Percentiles rank a stretch among this genome's conserved stretches.
phyloP scores from a whole-genome alignment of 2,888 invertebrate genomes.

The Andricus quercusramuli region DNA sequence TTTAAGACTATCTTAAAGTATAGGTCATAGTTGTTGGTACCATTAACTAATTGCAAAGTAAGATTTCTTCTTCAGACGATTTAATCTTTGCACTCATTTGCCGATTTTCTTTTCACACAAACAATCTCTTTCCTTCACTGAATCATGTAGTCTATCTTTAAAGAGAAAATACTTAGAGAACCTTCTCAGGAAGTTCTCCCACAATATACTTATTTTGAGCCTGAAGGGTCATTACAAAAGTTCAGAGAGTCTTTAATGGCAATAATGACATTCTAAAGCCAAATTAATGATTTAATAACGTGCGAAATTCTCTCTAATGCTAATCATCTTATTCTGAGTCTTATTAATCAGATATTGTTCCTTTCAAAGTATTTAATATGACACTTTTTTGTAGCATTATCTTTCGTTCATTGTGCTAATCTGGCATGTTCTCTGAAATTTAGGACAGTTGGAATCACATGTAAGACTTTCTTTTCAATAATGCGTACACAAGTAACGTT shows the following conservation, averaged over 20 bases:
- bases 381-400: not conserved
- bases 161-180: slow-evolving; percentile 5
- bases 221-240: not conserved
- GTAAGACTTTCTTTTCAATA: slow-evolving; percentile 24
- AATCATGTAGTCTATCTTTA: slow-evolving; percentile 2
- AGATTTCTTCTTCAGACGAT: not conserved
- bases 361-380: not conserved
- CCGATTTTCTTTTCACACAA: not conserved
- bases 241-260: not conserved
- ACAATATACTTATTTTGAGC: slow-evolving; percentile 3
- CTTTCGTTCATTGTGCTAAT: not conserved
- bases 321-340: not conserved
- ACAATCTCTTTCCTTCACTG: not conserved
- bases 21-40: not conserved
- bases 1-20: not conserved
- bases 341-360: not conserved
- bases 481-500: slow-evolving; percentile 28
- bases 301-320: not conserved
- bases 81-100: not conserved
- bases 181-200: slow-evolving; percentile 9
- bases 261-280: not conserved
- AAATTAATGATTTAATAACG: slow-evolving; percentile 7
- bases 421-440: slow-evolving; percentile 1
- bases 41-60: not conserved
- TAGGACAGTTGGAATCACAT: not conserved